phyloP scores from a whole-genome alignment of 2,113 vertebrate species.

The Junco hyemalis region DNA sequence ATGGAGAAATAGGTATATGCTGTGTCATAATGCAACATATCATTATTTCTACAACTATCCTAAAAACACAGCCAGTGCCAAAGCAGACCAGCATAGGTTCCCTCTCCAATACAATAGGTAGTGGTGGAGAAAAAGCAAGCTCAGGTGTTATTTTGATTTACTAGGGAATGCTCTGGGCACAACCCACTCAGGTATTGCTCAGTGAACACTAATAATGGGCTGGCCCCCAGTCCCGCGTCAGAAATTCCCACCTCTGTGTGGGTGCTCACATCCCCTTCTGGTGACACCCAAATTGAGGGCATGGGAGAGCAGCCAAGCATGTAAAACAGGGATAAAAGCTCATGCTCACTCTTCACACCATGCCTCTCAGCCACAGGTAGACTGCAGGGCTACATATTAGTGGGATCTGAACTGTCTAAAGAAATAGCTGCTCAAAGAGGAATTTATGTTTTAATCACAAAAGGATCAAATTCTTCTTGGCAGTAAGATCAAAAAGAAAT shows the following conservation, averaged over 20 bases:
- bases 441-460: neutral
- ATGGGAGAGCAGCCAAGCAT: neutral
- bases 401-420: neutral
- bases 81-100: neutral
- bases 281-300: neutral
- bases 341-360: neutral
- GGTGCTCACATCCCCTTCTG: neutral
- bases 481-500: neutral
- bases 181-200: neutral
- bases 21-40: neutral
- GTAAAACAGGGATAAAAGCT: neutral
- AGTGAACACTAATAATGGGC: neutral
- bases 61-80: neutral
- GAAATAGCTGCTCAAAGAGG: neutral
- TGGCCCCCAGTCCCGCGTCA: neutral
- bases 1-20: neutral
- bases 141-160: neutral
- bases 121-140: constrained; percentile 3
- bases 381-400: neutral
- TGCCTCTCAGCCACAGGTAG: neutral
- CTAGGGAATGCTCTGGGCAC: constrained; percentile 32
- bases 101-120: neutral
- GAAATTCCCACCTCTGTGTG: neutral
- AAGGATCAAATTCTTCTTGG: neutral
- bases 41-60: neutral